Percentiles rank a stretch among this genome's conserved stretches.
These are phyloP conservation scores for Carassius carassius DNA, from an alignment of 2,113 vertebrate genomes.

Conservation along the genomic window DNA sequence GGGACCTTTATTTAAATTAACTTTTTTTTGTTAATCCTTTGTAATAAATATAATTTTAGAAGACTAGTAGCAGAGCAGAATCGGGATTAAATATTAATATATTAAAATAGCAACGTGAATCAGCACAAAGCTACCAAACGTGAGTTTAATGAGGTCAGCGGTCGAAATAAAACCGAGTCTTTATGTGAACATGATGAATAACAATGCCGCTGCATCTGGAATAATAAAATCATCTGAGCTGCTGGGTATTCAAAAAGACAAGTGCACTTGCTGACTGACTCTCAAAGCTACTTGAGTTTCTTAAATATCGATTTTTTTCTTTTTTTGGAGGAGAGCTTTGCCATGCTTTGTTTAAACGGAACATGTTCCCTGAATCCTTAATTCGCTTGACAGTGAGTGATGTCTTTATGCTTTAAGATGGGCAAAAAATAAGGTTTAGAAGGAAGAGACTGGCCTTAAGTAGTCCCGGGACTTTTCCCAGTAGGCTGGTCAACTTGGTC, in stretches of 20 bases:
- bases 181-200: background rate
- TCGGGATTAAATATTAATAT: background rate
- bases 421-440: slow-evolving; percentile 13
- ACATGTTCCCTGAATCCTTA: slow-evolving; percentile 11
- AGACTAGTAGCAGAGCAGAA: background rate
- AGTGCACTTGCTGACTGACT: background rate
- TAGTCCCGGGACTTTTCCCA: slow-evolving; percentile 7
- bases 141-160: background rate
- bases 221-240: background rate
- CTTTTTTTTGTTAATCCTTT: background rate
- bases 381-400: background rate
- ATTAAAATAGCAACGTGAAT: background rate
- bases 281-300: slow-evolving; percentile 12
- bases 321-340: background rate
- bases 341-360: slow-evolving; percentile 29
- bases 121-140: background rate
- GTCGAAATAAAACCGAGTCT: background rate
- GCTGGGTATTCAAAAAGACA: background rate
- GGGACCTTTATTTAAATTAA: slow-evolving; percentile 3
- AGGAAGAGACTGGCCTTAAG: background rate
- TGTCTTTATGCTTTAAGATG: background rate
- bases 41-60: slow-evolving; percentile 14
- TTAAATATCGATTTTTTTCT: slow-evolving; percentile 24
- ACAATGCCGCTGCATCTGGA: background rate
- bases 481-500: background rate